Evolutionary conservation across 2,888 invertebrate genomes (phyloP), one percentile per base, ranked within the genome.

Genomic region (Amaurobius ferox): DNA sequence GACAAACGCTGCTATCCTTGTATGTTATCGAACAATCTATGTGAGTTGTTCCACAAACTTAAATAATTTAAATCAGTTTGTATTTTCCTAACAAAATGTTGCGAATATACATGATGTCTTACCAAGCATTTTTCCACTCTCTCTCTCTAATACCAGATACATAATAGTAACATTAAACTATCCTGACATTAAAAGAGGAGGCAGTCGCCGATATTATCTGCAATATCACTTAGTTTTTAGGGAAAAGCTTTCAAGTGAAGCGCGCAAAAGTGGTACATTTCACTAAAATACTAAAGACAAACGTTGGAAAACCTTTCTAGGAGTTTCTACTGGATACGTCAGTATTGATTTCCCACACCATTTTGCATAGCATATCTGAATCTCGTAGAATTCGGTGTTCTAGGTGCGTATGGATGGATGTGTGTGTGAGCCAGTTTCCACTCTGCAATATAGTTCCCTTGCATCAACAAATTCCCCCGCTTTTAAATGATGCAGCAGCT

Each of bases 351-450:
- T 78, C 85, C 78, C 67, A 61, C 85, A 67, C 78, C 78, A 86
- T 86, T 86, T 86, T 86, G 85, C 85, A 86, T 86, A 86, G 73
- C 78, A 78, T 86, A 86, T 86, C 85, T 78, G 78, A 79, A 79
- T 86, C 85, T 86, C 78, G 85, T 86, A 73, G 78, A 79, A 85
- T 85, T 85, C 72, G 66, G 72, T 79, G 79, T 79, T 64, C 66
- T 66, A 40, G 66, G 78, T 55, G 78, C 19, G 72, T 44, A 48
- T 76, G 74, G 61, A 71, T 44, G 73, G 30, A 76, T 76, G 76
- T 83, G 68, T 83, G 64, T 71, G 19, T 32, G 13, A 32, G 81
- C 23, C 73, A 23, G 61, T 74, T 62, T 72, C 79, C 66, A 78
- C 78, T 61, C 79, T 62, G 79, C 62, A 62, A 73, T 73, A 73